Conservation (phyloP, 2,113 vertebrate species). For the Hemibagrus wyckioides region DNA sequence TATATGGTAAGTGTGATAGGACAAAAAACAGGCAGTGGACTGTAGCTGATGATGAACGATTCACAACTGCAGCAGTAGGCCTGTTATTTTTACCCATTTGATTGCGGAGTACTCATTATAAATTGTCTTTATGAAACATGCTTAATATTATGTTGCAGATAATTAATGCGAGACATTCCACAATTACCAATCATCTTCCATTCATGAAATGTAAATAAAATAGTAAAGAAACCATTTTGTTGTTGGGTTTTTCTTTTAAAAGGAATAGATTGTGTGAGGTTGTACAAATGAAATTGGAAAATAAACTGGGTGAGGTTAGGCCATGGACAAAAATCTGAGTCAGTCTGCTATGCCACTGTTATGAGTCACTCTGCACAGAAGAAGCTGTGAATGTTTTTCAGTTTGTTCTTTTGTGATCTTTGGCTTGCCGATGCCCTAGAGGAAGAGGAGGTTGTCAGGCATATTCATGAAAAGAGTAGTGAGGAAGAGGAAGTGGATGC, state of each 20-base stretch:
- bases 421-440: not conserved
- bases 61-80: not conserved
- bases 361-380: not conserved
- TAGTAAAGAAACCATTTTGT: not conserved
- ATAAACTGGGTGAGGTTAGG: not conserved
- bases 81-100: not conserved
- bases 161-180: not conserved
- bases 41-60: slow-evolving; percentile 11
- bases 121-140: slow-evolving; percentile 14
- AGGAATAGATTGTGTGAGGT: not conserved
- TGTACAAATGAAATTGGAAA: not conserved
- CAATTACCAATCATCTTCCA: slow-evolving; percentile 1
- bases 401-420: not conserved
- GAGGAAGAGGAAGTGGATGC: slow-evolving; percentile 68
- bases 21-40: not conserved
- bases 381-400: not conserved
- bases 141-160: not conserved
- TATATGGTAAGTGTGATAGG: slow-evolving; percentile 29
- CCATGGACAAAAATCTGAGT: not conserved
- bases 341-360: not conserved
- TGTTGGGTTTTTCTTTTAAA: not conserved
- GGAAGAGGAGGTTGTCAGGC: not conserved
- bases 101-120: slow-evolving; percentile 17
- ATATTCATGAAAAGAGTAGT: not conserved
- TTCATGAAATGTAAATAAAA: slow-evolving; percentile 13